These are phyloP conservation scores for Morus bassanus DNA, from an alignment of 2,797 vertebrate species.

Conservation along the genomic window DNA sequence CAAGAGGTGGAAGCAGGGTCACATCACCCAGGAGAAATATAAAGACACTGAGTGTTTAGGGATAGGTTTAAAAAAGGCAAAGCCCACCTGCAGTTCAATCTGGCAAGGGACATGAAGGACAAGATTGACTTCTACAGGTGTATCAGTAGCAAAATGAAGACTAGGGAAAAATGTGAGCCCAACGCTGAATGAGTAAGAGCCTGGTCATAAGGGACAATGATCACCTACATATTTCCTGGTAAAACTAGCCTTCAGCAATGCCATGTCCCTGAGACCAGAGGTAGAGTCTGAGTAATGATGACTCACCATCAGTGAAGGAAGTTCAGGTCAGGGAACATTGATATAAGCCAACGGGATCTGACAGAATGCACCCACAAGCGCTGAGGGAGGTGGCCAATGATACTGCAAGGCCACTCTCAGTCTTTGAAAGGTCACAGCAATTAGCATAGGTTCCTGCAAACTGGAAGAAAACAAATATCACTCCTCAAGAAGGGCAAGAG, in stretches of 20 bases:
- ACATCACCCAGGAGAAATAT: background rate
- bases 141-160: background rate
- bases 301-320: background rate
- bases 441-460: background rate
- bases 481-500: background rate
- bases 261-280: background rate
- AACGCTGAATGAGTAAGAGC: background rate
- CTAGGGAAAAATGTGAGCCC: background rate
- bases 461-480: background rate
- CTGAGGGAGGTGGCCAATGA: background rate
- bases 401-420: background rate
- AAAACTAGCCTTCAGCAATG: background rate
- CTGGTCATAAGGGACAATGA: background rate
- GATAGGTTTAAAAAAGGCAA: background rate
- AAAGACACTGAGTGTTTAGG: background rate
- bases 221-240: background rate
- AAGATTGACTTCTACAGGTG: background rate
- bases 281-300: background rate
- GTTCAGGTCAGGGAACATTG: background rate
- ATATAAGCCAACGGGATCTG: background rate
- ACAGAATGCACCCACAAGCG: background rate
- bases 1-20: background rate
- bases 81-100: background rate
- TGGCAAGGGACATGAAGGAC: background rate
- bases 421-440: background rate